phyloP scores from a whole-genome alignment of 2,888 invertebrate species.

The Leptogaster cylindrica region DNA sequence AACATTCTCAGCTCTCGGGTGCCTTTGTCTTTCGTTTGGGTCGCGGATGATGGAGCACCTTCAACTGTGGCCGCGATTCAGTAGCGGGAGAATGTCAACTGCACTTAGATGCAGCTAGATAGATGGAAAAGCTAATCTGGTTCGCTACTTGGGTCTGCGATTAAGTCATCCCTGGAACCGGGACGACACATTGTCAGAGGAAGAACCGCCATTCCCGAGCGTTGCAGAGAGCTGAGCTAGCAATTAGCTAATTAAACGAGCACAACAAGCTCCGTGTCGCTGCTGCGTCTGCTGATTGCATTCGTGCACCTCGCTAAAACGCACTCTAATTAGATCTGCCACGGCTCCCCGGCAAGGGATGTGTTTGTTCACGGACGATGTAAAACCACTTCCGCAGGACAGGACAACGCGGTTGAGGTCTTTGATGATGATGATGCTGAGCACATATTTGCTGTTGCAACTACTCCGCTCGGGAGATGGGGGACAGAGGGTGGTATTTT shows the following conservation, averaged over 20 bases:
- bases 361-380: background rate
- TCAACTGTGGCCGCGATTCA: conserved; percentile 12
- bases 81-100: conserved; percentile 14
- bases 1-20: background rate
- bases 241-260: conserved; percentile 33
- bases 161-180: conserved; percentile 16
- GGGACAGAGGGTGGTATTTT: too few species aligned
- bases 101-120: conserved; percentile 13
- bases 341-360: conserved; percentile 1
- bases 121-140: conserved; percentile 18
- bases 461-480: too few species aligned
- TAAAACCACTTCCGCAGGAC: conserved; percentile 19
- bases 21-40: conserved; percentile 10
- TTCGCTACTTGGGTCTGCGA: conserved; percentile 23
- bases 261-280: conserved; percentile 13
- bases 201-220: too few species aligned
- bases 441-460: too few species aligned
- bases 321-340: conserved; percentile 26
- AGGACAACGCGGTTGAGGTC: too few species aligned
- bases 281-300: conserved; percentile 24
- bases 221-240: conserved; percentile 10
- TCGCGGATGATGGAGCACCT: conserved; percentile 5
- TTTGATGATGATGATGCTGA: too few species aligned
- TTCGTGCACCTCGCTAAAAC: conserved; percentile 24
- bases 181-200: too few species aligned